A percentile compares a stretch with the other conserved stretches of the same genome.
Conservation (phyloP, 2,888 invertebrate genomes). For the Lepidocyrtoides sp. region DNA sequence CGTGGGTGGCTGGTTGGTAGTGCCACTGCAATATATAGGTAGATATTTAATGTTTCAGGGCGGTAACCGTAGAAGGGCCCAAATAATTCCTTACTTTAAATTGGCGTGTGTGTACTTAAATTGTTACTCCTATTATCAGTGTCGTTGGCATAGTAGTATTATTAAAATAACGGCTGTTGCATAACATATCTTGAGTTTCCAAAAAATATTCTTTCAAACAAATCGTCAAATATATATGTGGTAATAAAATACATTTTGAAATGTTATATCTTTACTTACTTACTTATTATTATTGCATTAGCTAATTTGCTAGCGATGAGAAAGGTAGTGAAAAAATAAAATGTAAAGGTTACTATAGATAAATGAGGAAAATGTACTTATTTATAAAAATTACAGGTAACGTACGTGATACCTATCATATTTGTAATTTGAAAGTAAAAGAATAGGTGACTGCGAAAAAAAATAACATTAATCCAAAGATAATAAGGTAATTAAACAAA, state of each 20-base stretch:
- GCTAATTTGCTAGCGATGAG: neutral
- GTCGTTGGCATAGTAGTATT: too few species aligned
- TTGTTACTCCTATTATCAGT: neutral
- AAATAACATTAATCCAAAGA: too few species aligned
- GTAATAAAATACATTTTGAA: conserved; percentile 27
- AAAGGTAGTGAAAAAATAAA: neutral
- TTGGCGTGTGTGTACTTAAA: too few species aligned
- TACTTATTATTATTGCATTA: neutral
- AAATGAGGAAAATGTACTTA: too few species aligned
- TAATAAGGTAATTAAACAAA: neutral
- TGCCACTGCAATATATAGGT: neutral
- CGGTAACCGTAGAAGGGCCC: neutral
- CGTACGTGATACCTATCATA: neutral
- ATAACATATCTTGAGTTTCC: conserved; percentile 68
- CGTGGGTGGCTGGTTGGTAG: too few species aligned
- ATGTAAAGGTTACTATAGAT: neutral
- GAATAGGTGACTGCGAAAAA: too few species aligned
- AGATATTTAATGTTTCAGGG: neutral
- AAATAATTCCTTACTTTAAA: too few species aligned
- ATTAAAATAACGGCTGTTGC: conserved; percentile 21
- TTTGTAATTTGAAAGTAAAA: too few species aligned
- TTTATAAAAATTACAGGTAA: too few species aligned
- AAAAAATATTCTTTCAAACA: conserved; percentile 61
- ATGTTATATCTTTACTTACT: neutral
- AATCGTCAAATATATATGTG: conserved; percentile 65